Evolutionary conservation across 1,140 invertebrate genomes (phyloP), one percentile per base, ranked within the genome.

Genomic region (Sitodiplosis mosellana): DNA sequence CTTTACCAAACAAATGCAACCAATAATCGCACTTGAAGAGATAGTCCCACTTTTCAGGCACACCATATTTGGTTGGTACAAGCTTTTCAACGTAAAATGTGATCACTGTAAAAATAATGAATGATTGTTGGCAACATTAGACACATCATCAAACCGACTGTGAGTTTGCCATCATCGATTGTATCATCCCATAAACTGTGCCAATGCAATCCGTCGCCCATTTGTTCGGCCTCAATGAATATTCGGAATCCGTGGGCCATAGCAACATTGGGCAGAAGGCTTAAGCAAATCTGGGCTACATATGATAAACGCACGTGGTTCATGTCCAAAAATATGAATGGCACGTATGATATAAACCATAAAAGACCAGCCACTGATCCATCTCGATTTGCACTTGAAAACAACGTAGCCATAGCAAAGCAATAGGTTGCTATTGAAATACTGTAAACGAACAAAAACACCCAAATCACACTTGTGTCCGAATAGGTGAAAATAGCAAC

Each of bases 241-340:
- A 83, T 53, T 53, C 75, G 67, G 48, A 80, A 80, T 2, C 79
- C 81, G 58, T 75, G 79, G 0, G 78, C 75, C 75, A 87, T 81
- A 1, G 77, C 80, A 2, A 79, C 74, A 54, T 81, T 83, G n/a
- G 74, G 73, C 21, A 74, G 72, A 6, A 84, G 2, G 19, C 41
- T 19, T 14, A 43, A 43, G 11, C 4, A 3, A 14, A 43, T 14
- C 18, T 5, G 5, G 2, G 19, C 2, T 12, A 18, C 14, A 12
- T 18, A n/a, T 3, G 37, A 14, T 4, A 40, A 3, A 4, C 6
- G 14, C 3, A 15, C 37, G 12, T 40, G 3, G 14, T n/a, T 40
- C 3, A 15, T 40, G 3, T 4, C 17, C 17, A 40, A 22, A 2
- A 49, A 45, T 1, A 43, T 37, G 54, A 73, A 76, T 2, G 73